Percentiles rank a stretch among this genome's conserved stretches.
These are phyloP conservation scores for Euproctis similis DNA, from an alignment of 2,888 invertebrate species.

Conservation along the genomic window DNA sequence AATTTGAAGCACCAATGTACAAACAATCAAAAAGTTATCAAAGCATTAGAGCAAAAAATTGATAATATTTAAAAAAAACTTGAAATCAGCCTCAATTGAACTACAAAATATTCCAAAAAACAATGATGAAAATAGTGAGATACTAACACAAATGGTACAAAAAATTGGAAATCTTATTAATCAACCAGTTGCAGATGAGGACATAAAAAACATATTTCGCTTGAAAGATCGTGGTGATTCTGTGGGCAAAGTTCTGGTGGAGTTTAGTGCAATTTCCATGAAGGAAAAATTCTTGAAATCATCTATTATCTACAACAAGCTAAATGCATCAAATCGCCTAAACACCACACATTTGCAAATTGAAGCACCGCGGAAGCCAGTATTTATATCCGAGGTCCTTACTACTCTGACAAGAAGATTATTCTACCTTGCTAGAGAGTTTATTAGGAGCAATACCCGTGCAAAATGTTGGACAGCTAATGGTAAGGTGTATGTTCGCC, in stretches of 20 bases:
- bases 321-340: background rate
- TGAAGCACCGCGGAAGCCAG: background rate
- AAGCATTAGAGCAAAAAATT: background rate
- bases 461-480: background rate
- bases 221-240: background rate
- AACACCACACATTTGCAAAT: background rate
- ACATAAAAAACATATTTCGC: background rate
- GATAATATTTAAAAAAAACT: background rate
- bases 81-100: background rate
- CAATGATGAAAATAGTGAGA: background rate
- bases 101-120: constrained; percentile 2
- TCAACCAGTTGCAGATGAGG: background rate
- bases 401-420: background rate
- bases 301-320: background rate
- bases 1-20: background rate
- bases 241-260: background rate
- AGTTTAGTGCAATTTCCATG: background rate
- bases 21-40: background rate
- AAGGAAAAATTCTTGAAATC: background rate
- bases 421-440: background rate
- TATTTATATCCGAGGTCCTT: background rate
- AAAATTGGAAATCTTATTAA: background rate
- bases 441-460: background rate
- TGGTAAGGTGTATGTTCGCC: background rate
- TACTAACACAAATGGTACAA: background rate